Conservation (phyloP, 2,113 vertebrate genomes). For the Brachypteracias leptosomus region DNA sequence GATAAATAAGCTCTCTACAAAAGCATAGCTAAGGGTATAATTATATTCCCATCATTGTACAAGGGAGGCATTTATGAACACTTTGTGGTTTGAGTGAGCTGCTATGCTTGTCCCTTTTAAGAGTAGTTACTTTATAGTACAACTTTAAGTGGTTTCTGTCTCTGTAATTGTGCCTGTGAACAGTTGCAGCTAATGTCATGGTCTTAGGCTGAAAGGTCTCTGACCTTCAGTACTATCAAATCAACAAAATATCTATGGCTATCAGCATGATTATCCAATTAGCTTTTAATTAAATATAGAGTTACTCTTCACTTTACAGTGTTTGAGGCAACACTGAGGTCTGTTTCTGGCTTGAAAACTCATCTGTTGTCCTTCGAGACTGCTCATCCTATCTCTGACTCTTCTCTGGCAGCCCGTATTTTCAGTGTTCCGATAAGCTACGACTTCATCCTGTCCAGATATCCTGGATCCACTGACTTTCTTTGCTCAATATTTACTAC, state of each 20-base stretch:
- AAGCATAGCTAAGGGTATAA: neutral
- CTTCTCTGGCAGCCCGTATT: neutral
- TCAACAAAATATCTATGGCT: neutral
- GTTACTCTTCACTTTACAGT: neutral
- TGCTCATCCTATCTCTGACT: neutral
- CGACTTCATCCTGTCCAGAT: neutral
- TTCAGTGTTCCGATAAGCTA: neutral
- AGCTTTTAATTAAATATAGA: neutral
- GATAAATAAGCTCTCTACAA: neutral
- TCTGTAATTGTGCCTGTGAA: neutral
- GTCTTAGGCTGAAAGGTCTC: neutral
- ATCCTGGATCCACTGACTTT: neutral
- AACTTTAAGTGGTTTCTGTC: neutral
- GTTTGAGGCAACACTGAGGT: neutral
- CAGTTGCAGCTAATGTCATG: neutral
- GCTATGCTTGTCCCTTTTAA: neutral
- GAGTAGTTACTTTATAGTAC: neutral
- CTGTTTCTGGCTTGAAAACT: neutral
- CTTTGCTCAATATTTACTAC: neutral
- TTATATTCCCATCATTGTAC: neutral
- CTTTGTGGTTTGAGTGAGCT: neutral
- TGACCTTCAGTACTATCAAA: neutral
- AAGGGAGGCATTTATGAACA: neutral
- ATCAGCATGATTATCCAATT: neutral
- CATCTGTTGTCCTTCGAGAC: neutral